Evolutionary conservation across 2,888 invertebrate genomes (phyloP), one percentile per base, ranked within the genome.

Genomic region (Amphipoea oculea): DNA sequence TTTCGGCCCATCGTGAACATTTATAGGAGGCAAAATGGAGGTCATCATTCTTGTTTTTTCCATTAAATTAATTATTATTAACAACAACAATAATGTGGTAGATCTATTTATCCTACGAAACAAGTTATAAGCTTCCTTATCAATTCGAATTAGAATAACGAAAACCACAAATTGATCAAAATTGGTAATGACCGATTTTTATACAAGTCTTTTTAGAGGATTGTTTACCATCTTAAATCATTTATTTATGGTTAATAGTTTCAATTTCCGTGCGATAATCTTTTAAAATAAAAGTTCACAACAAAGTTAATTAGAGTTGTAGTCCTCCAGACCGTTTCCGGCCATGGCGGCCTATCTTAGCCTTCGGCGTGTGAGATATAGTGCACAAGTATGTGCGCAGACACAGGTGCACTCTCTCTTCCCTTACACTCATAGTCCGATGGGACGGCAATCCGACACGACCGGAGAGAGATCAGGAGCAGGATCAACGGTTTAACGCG

Each of bases 11-110:
- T 76, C 85, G 73, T 65, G 67, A 66, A 65, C 68, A 76, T 84
- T 84, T 84, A 84, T 84, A 84, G 36, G 65, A 70, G 57, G 1
- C 67, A 73, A 67, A 45, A 60, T 62, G 85, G 85, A 84, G 76
- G 83, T 80, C 76, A 76, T 71, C 7, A 84, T 76, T 84, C 81
- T 14, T 54, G 72, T 29, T 85, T 83, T 68, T 57, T 40, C 79
- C 62, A 77, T 73, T 60, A 82, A 67, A 84, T 60, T 42, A 60
- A 81, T 51, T 57, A 57, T 57, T 40, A 74, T 20, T 42, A 74
- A 67, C 7, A 57, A 57, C 20, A 9, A 72, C 29, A 68, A 73
- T 54, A 68, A 14, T 6, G 6, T 62, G 36, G 65, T n/a, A 36
- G 4, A 65, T 36, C 76, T 67, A 70, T 72, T 72, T 60, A 40